Evolutionary conservation across 2,113 vertebrate species (phyloP), one percentile per base, ranked within the genome.

Genomic region (Noctilio leporinus): DNA sequence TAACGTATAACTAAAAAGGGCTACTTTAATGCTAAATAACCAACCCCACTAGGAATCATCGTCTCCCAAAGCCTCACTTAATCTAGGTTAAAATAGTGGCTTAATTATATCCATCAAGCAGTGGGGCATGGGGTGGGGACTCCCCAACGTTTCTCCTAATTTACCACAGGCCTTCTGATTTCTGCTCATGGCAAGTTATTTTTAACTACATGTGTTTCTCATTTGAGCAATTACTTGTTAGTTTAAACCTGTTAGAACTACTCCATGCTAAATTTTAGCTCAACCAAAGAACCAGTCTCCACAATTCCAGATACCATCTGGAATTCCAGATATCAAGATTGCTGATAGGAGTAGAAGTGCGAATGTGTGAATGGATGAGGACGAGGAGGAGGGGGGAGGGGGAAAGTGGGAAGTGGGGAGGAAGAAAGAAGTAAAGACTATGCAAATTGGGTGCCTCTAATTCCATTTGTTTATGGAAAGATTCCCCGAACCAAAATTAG

Each of bases 151-250:
- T 67, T 59, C 51, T 26, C 93, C 87, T 67, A 77, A 30, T 78
- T 92, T 86, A 40, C 5, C 38, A 40, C 1, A n/a, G 10, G 35
- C 20, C 35, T 57, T 28, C 85, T 43, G 17, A 62, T 73, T 4
- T 9, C 64, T 77, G 26, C 59, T 62, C 43, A 86, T 17, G 3
- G 45, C 51, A 57, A 20, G 11, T 47, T 91, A 28, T 55, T 69
- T 93, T 81, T 76, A 76, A 64, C 51, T 86, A 70, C 30, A 17
- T 7, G 82, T n/a, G 59, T 70, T 91, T 77, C 43, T 55, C 47
- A 89, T 24, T 80, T 92, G 75, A 94, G 78, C 59, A 86, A 92
- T 55, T 82, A 83, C n/a, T 82, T 94, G 40, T 69, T 78, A 76
- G 30, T 78, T 24, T 81, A 95, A 73, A 45, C 35, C 70, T 84